Percentiles rank a stretch among this genome's conserved stretches.
phyloP scores from a whole-genome alignment of 2,888 invertebrate genomes.

The Himalopsyche anomala region DNA sequence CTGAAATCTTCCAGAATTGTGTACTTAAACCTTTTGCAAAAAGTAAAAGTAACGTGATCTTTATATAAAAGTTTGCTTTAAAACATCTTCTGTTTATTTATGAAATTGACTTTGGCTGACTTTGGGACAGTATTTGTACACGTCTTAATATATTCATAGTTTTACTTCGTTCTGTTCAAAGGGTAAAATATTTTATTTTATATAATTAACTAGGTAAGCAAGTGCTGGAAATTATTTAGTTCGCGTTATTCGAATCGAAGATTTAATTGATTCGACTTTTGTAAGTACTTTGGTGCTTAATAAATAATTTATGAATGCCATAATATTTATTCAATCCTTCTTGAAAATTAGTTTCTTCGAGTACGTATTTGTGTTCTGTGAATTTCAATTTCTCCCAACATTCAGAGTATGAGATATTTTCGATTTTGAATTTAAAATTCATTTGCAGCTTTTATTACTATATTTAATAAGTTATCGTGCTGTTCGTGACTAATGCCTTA shows the following conservation, averaged over 20 bases:
- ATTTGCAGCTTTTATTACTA: too few relatives aligned
- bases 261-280: conserved; percentile 13
- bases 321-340: conserved; percentile 16
- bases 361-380: not conserved
- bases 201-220: conserved; percentile 17
- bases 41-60: conserved; percentile 15
- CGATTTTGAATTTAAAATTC: too few relatives aligned
- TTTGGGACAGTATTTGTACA: conserved; percentile 13
- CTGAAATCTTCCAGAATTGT: conserved; percentile 26
- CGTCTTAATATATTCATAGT: conserved; percentile 22
- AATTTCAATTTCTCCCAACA: not conserved
- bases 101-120: conserved; percentile 26
- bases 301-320: conserved; percentile 25
- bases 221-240: not conserved
- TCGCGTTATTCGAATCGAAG: not conserved
- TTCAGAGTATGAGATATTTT: too few relatives aligned
- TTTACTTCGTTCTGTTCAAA: not conserved
- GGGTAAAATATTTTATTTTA: not conserved
- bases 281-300: not conserved
- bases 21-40: conserved; percentile 15
- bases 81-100: conserved; percentile 21
- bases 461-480: too few relatives aligned
- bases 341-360: not conserved
- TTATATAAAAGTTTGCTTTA: not conserved
- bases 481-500: too few relatives aligned